Evolutionary conservation across 2,888 invertebrate genomes (phyloP).

Genomic region (Sinopyrophorus schimmeli): DNA sequence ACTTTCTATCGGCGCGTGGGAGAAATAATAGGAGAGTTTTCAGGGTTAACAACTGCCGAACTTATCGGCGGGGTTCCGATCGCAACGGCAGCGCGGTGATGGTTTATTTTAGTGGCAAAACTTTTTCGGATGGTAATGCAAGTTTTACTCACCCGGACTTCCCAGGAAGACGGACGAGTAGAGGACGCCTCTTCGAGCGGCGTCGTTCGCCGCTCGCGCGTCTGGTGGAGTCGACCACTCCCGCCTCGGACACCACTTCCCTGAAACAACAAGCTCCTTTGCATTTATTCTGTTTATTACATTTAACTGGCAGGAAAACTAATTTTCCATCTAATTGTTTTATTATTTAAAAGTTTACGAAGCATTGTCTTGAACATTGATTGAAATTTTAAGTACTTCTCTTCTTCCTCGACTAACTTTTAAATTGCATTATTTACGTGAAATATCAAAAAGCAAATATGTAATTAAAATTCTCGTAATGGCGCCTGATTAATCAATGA

Average conservation of each 20-base stretch:
- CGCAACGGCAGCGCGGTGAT: slow-evolving; percentile 4
- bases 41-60: slow-evolving; percentile 1
- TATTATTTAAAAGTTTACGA: too few species aligned
- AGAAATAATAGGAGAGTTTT: slow-evolving; percentile 10
- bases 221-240: slow-evolving; percentile 89
- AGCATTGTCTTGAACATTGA: too few species aligned
- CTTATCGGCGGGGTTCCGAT: not conserved
- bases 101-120: slow-evolving; percentile 8
- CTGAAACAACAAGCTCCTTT: slow-evolving; percentile 63
- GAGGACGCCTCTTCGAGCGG: slow-evolving; percentile 79
- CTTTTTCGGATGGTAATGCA: slow-evolving; percentile 9
- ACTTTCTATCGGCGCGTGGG: slow-evolving; percentile 9
- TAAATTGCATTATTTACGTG: too few species aligned
- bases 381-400: too few species aligned
- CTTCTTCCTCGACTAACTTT: too few species aligned
- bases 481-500: too few species aligned
- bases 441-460: too few species aligned
- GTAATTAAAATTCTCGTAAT: too few species aligned
- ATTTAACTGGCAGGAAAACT: slow-evolving; percentile 25
- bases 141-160: slow-evolving; percentile 74
- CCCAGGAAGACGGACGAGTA: slow-evolving; percentile 93
- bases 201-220: slow-evolving; percentile 71
- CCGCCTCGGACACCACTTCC: slow-evolving; percentile 90
- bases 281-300: too few species aligned
- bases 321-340: not conserved